Evolutionary conservation across 2,797 vertebrate genomes (phyloP).

Genomic region (Urocyon cinereoargenteus): DNA sequence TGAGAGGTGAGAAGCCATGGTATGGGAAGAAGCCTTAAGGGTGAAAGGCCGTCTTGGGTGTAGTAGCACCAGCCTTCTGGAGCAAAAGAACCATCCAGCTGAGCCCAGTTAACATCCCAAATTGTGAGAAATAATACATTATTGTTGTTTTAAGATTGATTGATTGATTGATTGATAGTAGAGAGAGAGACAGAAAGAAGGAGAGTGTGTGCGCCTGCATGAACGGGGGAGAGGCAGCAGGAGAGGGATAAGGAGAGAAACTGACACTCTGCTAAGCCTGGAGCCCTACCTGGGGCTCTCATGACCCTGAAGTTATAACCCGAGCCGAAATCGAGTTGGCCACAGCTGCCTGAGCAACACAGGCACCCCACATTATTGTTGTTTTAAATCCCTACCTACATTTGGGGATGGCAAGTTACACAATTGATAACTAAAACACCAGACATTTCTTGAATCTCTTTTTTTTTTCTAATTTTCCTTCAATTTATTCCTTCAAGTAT

Average conservation of each 20-base stretch:
- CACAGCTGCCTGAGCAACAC: background rate
- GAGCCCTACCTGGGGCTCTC: background rate
- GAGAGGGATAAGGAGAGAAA: background rate
- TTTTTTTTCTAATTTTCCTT: background rate
- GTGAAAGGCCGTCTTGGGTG: background rate
- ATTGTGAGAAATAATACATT: background rate
- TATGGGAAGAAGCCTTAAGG: background rate
- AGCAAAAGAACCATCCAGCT: background rate
- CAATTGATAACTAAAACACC: background rate
- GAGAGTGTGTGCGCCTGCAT: no score
- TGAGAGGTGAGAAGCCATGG: background rate
- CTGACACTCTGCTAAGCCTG: background rate
- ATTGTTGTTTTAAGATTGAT: background rate
- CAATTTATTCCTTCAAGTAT: background rate
- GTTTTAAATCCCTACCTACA: background rate
- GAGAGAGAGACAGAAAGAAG: background rate
- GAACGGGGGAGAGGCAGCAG: background rate
- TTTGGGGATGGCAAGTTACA: background rate
- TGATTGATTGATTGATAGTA: background rate
- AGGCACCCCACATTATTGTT: background rate
- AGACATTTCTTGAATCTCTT: background rate
- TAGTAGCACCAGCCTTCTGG: background rate
- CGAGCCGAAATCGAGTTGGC: background rate
- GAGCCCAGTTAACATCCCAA: background rate
- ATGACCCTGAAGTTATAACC: background rate